A percentile compares a stretch with the other conserved stretches of the same genome.
Evolutionary conservation across 2,888 invertebrate genomes (phyloP).

Genomic region (Agrochola circellaris): DNA sequence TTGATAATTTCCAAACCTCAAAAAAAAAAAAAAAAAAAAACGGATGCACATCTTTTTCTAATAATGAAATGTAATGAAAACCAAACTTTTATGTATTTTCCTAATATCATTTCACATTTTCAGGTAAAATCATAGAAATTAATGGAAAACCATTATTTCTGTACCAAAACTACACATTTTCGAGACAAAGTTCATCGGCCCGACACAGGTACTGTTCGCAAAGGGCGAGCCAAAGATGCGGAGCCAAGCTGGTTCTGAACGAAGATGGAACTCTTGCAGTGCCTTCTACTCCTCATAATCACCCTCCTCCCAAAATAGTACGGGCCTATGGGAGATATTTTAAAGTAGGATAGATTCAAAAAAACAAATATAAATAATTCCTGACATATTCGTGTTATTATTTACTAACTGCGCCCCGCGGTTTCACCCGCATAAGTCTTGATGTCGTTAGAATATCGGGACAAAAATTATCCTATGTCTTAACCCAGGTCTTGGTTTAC

Average conservation of each 20-base stretch:
- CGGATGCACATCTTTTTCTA: too few species aligned
- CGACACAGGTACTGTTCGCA: conserved; percentile 37
- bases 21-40: too few species aligned
- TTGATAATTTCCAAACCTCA: too few species aligned
- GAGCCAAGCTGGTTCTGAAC: conserved; percentile 29
- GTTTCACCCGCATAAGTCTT: too few species aligned
- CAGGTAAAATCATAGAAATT: conserved; percentile 22
- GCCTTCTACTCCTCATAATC: conserved; percentile 27
- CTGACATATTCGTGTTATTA: too few species aligned
- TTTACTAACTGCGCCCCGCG: too few species aligned
- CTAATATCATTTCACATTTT: neutral
- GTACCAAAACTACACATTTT: conserved; percentile 37
- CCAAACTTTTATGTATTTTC: neutral
- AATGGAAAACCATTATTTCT: conserved; percentile 18
- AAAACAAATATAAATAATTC: too few species aligned
- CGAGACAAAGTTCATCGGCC: conserved; percentile 14
- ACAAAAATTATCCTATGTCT: too few species aligned
- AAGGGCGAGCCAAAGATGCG: conserved; percentile 13
- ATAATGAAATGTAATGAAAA: neutral
- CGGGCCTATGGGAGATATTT: conserved; percentile 11
- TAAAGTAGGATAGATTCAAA: conserved; percentile 8
- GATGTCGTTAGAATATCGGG: too few species aligned
- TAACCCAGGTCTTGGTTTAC: too few species aligned
- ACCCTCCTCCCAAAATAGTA: conserved; percentile 37
- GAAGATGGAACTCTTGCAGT: conserved; percentile 21